Conservation (phyloP, 2,113 vertebrate genomes). For the Hemiscyllium ocellatum region DNA sequence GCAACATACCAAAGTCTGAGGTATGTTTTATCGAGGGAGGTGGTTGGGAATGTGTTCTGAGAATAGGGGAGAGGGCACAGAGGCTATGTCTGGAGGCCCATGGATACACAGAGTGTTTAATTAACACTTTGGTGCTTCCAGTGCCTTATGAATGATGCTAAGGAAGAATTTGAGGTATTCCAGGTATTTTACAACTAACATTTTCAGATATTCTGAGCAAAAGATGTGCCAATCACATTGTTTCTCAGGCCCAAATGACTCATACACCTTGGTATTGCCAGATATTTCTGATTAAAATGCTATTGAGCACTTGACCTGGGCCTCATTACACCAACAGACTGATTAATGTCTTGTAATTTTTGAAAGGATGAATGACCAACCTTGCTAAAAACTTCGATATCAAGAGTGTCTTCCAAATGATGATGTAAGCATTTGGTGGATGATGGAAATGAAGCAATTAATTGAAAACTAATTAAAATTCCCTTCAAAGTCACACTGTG, state of each 20-base stretch:
- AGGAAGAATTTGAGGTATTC: background rate
- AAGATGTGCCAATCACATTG: background rate
- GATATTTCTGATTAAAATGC: background rate
- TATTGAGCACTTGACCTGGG: background rate
- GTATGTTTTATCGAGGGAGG: no score
- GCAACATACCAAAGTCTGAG: no score
- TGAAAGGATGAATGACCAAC: background rate
- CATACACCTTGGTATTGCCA: background rate
- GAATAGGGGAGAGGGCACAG: no score
- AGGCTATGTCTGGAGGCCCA: no score
- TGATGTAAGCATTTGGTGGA: background rate
- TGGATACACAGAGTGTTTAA: background rate
- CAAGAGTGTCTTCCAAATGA: background rate
- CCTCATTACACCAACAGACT: background rate
- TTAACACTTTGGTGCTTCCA: background rate
- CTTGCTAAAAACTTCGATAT: background rate
- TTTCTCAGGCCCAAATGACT: background rate
- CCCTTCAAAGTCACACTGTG: no score
- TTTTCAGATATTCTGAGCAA: background rate
- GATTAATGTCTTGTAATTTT: background rate
- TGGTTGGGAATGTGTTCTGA: no score
- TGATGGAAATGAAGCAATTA: background rate
- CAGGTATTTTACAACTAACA: background rate
- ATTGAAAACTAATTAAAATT: background rate
- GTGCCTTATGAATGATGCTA: background rate